Evolutionary conservation across 1,140 invertebrate genomes (phyloP).

Genomic region (Dendroctonus ponderosae): DNA sequence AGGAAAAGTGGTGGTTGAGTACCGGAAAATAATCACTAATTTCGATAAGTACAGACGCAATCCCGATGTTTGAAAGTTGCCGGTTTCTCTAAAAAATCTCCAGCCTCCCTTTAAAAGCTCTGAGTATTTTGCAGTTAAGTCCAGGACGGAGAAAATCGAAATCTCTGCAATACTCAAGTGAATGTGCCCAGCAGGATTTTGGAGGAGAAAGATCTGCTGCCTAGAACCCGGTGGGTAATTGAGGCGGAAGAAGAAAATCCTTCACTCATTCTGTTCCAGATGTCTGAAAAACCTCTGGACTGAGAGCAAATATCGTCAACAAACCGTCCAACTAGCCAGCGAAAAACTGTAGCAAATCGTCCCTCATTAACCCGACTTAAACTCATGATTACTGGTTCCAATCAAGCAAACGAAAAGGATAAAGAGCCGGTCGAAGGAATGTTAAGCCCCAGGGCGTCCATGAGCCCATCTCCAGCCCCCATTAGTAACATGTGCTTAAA

Average conservation of each 20-base stretch:
- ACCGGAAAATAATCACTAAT: slow-evolving; percentile 33
- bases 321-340: slow-evolving; percentile 14
- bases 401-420: background rate
- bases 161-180: slow-evolving; percentile 35
- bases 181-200: slow-evolving; percentile 28
- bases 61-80: slow-evolving; percentile 41
- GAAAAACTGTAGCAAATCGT: slow-evolving; percentile 27
- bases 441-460: too few relatives aligned
- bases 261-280: slow-evolving; percentile 21
- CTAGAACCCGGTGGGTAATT: slow-evolving; percentile 33
- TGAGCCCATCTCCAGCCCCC: background rate
- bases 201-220: slow-evolving; percentile 35
- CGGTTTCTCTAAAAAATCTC: slow-evolving; percentile 20
- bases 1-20: slow-evolving; percentile 34
- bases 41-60: slow-evolving; percentile 43
- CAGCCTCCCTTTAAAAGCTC: slow-evolving; percentile 6
- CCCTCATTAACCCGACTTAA: slow-evolving; percentile 30
- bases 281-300: slow-evolving; percentile 31
- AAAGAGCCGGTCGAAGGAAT: background rate
- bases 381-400: background rate
- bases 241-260: background rate
- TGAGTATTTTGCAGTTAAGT: slow-evolving; percentile 36
- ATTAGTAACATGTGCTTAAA: background rate
- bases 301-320: slow-evolving; percentile 28
- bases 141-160: slow-evolving; percentile 36